These are phyloP conservation scores for Beroe ovata DNA, from an alignment of 37 sponge, comb jelly and placozoan species.

Conservation along the genomic window DNA sequence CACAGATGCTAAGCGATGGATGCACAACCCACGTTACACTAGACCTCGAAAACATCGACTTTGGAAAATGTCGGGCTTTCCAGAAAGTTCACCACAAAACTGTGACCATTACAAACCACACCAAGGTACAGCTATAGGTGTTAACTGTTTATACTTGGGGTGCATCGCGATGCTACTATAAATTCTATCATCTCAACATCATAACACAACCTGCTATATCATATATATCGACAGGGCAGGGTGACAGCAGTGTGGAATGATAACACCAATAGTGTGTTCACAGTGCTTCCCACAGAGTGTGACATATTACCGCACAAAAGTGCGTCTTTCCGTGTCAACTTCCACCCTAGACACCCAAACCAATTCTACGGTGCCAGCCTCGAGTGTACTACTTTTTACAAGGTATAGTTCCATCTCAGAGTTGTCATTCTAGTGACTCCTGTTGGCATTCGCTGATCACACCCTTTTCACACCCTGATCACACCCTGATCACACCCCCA, in stretches of 20 bases:
- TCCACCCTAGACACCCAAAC: constrained; percentile 75
- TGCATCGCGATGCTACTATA: too few species aligned
- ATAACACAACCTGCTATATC: too few species aligned
- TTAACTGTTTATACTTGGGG: too few species aligned
- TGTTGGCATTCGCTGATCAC: too few species aligned
- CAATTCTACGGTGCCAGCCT: constrained; percentile 70
- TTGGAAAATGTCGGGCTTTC: constrained; percentile 61
- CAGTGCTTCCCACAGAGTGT: constrained; percentile 74
- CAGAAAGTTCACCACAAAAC: constrained; percentile 67
- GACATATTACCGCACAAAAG: constrained; percentile 73
- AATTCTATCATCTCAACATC: too few species aligned
- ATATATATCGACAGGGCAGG: constrained; percentile 48
- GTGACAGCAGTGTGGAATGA: constrained; percentile 58
- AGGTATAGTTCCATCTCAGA: too few species aligned
- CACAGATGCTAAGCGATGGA: constrained; percentile 27
- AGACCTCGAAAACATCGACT: constrained; percentile 65
- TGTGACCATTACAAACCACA: constrained; percentile 75
- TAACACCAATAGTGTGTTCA: constrained; percentile 68
- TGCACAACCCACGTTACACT: constrained; percentile 51
- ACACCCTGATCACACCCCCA: not conserved
- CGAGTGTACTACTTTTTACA: constrained; percentile 86
- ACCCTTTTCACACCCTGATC: too few species aligned
- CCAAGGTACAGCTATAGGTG: constrained; percentile 51
- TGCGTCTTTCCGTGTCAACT: constrained; percentile 76
- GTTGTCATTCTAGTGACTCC: too few species aligned